These are phyloP conservation scores for Phylloscopus collybita DNA, from an alignment of 2,797 vertebrate species.

Conservation along the genomic window DNA sequence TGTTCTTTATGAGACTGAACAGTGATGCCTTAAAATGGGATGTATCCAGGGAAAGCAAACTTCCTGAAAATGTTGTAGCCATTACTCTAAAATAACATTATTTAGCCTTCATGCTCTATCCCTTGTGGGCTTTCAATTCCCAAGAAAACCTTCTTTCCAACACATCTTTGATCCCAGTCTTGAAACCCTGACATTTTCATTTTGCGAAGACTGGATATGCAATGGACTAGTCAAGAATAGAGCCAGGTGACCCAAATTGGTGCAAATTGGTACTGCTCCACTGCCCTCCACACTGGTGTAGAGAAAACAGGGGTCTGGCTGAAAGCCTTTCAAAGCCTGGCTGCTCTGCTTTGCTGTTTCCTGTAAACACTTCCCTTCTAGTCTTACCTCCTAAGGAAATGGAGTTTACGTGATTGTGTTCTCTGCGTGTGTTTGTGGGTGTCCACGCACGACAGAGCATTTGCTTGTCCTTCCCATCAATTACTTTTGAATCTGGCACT, in stretches of 20 bases:
- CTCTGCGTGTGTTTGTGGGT: rapidly evolving
- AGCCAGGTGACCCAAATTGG: neutral
- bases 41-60: constrained; percentile 52
- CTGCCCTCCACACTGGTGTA: neutral
- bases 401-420: neutral
- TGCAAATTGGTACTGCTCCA: neutral
- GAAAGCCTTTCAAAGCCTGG: neutral
- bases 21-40: constrained; percentile 68
- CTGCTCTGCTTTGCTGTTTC: neutral
- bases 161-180: constrained; percentile 41
- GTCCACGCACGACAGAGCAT: neutral
- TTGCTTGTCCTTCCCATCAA: neutral
- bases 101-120: constrained; percentile 52
- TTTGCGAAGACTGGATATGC: constrained; percentile 23
- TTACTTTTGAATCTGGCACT: neutral
- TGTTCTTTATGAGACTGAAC: constrained; percentile 57
- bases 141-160: constrained; percentile 55
- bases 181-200: constrained; percentile 43
- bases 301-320: neutral
- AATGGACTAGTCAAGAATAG: constrained; percentile 26
- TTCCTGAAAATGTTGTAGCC: constrained; percentile 55
- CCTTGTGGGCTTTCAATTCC: constrained; percentile 62
- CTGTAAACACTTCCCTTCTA: neutral
- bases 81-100: constrained; percentile 62
- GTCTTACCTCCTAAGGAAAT: neutral